Evolutionary conservation across 2,113 vertebrate genomes (phyloP).

Genomic region (Anguilla japonica): DNA sequence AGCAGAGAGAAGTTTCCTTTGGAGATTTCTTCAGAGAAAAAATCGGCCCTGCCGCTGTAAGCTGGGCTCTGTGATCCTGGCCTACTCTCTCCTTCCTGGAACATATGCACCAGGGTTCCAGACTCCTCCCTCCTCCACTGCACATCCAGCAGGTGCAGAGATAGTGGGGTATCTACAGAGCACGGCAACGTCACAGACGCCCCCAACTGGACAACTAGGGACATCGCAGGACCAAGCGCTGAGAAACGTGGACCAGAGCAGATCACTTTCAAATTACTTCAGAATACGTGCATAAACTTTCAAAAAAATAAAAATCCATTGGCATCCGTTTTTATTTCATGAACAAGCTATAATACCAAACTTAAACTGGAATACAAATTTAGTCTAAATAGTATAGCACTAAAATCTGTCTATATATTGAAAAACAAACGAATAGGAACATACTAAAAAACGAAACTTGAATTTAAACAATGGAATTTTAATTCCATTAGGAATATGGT

Average conservation of each 20-base stretch:
- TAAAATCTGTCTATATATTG: too few relatives aligned
- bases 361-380: too few relatives aligned
- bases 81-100: constrained; percentile 13
- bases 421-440: too few relatives aligned
- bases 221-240: neutral
- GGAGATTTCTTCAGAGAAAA: neutral
- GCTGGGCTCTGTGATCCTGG: constrained; percentile 7
- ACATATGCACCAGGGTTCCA: constrained; percentile 10
- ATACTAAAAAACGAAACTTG: too few relatives aligned
- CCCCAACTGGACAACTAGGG: neutral
- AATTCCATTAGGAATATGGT: too few relatives aligned
- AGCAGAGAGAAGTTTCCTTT: constrained; percentile 16
- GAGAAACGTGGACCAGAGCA: neutral
- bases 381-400: too few relatives aligned
- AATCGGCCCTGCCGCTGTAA: neutral
- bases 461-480: too few relatives aligned
- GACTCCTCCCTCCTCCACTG: constrained; percentile 11
- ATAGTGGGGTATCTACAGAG: constrained; percentile 9
- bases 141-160: constrained; percentile 16
- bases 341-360: too few relatives aligned
- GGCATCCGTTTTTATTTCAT: too few relatives aligned
- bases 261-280: too few relatives aligned
- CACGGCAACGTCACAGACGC: constrained; percentile 7
- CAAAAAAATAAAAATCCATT: too few relatives aligned
- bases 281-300: too few relatives aligned